Base-by-base conservation (phyloP, 2,888 invertebrate genomes). In the Agonopterix arenella region DNA sequence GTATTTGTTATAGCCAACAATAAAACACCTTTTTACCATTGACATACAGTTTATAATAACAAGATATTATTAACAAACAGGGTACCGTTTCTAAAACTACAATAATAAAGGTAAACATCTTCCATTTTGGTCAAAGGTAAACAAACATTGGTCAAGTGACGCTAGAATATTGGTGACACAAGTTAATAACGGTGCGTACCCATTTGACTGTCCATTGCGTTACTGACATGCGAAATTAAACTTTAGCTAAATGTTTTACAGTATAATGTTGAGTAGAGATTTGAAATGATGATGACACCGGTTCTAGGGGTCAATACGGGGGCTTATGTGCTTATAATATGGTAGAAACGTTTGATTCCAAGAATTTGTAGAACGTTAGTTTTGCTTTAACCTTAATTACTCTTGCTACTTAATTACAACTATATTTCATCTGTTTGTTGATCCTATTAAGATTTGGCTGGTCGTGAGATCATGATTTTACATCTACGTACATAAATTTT, bases 101-200 rank as follows among this genome's bases (percentile, higher is more conserved):
- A 28, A 10, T 9, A 28, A 28, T 13, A 43, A 13, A 43, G 11
- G 43, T 47, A 41, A 18, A 41, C 16, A n/a, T 53, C 49, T 48
- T 59, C 58, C 52, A 37, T 58, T 57, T 58, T 61, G 68, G 68
- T 70, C 69, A 73, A 67, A 73, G 66, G 68, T 70, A 72, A 71
- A 68, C 63, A 66, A 72, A 68, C 63, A 65, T 56, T 60, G 67
- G 67, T 69, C 66, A 73, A 70, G 64, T 61, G 61, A 65, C 62
- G 78, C 73, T 77, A 78, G 37, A 37, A 44, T 48, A 48, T 81
- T 76, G 74, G 67, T 66, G 83, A 84, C 84, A 83, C 69, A 76
- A 70, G 71, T 68, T 72, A 63, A 64, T 69, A 86, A 86, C 86
- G 85, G 85, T 62, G 58, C 61, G 78, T 66, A 69, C 84, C 76